Conservation (phyloP, 2,797 vertebrate species). For the Lophius americanus region DNA sequence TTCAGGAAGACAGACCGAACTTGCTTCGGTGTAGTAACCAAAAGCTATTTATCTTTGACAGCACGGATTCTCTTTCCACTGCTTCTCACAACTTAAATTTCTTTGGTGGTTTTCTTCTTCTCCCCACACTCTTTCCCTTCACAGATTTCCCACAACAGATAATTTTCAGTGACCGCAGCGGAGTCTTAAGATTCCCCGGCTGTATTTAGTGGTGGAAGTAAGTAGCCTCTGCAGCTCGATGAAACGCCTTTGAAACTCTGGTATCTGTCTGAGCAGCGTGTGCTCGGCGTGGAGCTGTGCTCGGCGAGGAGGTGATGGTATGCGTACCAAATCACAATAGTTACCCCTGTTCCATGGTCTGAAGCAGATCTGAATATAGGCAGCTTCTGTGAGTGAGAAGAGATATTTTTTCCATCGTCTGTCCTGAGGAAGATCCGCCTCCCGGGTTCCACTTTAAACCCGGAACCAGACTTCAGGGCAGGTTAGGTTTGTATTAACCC, state of each 20-base stretch:
- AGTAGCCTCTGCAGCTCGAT: slow-evolving; percentile 66
- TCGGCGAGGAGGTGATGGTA: slow-evolving; percentile 63
- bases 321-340: slow-evolving; percentile 77
- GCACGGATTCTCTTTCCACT: slow-evolving; percentile 35
- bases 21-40: slow-evolving; percentile 15
- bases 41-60: slow-evolving; percentile 9
- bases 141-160: slow-evolving; percentile 65
- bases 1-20: slow-evolving; percentile 14
- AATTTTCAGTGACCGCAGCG: slow-evolving; percentile 64
- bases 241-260: slow-evolving; percentile 71
- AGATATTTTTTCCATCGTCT: slow-evolving; percentile 33
- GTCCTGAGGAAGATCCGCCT: slow-evolving; percentile 41
- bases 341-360: slow-evolving; percentile 72
- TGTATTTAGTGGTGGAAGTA: slow-evolving; percentile 69
- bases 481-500: slow-evolving; percentile 36
- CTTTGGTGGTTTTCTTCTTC: slow-evolving; percentile 16
- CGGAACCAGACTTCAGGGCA: slow-evolving; percentile 38
- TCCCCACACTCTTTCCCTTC: slow-evolving; percentile 29
- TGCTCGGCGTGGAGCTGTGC: slow-evolving; percentile 41
- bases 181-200: slow-evolving; percentile 69
- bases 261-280: slow-evolving; percentile 54
- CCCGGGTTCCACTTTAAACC: slow-evolving; percentile 44
- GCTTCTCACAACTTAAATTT: slow-evolving; percentile 58
- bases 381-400: slow-evolving; percentile 38
- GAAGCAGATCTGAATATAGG: slow-evolving; percentile 63